Evolutionary conservation across 2,888 invertebrate species (phyloP).

Genomic region (Laothoe populi): DNA sequence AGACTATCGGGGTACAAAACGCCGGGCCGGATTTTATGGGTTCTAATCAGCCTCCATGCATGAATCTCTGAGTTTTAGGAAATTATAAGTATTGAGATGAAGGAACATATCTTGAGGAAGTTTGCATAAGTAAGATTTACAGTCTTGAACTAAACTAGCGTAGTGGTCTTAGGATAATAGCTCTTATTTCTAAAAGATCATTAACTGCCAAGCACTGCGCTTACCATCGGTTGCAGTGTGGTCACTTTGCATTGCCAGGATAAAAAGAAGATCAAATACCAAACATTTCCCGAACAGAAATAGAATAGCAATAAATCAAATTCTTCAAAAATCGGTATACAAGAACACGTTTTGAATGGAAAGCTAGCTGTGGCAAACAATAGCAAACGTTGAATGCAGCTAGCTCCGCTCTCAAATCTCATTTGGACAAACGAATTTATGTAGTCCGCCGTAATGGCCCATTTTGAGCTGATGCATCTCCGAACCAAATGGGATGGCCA

Average conservation of each 20-base stretch:
- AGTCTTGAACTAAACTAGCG: too few species aligned
- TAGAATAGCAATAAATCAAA: background rate
- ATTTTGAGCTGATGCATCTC: conserved; percentile 41
- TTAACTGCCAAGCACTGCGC: too few species aligned
- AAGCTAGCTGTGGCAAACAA: conserved; percentile 19
- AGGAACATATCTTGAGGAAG: too few species aligned
- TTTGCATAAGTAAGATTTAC: too few species aligned
- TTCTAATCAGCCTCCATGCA: background rate
- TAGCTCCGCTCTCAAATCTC: conserved; percentile 38
- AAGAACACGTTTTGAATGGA: conserved; percentile 21
- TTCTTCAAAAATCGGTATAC: conserved; percentile 12
- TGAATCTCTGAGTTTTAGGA: background rate
- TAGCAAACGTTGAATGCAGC: conserved; percentile 19
- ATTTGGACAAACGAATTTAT: conserved; percentile 46
- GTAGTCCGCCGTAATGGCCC: conserved; percentile 30
- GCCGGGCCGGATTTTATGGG: background rate
- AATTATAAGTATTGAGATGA: too few species aligned
- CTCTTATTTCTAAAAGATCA: too few species aligned
- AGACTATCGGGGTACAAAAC: background rate
- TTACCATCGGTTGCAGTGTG: too few species aligned
- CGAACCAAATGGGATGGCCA: conserved; percentile 29
- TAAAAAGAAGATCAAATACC: background rate
- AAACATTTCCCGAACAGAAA: background rate
- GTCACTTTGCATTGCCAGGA: too few species aligned
- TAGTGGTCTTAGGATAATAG: too few species aligned